Base-by-base conservation (phyloP, 2,888 invertebrate species). In the Schrankia costaestrigalis region DNA sequence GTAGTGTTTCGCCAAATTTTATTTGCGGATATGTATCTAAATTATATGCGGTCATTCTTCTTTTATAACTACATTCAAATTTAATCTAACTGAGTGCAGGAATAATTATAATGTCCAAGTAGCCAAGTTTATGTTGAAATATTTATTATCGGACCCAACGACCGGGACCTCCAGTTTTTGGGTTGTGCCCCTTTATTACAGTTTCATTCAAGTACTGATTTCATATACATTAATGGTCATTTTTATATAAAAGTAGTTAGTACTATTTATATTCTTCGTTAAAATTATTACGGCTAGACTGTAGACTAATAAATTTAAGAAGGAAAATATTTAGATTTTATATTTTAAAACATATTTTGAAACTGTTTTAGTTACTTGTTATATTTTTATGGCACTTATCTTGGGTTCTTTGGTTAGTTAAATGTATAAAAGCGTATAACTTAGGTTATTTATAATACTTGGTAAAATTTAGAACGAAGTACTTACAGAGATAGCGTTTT, bases 41-140 rank as follows among this genome's bases (percentile, higher is more conserved):
- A n/a, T n/a, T n/a, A n/a, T n/a, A n/a, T n/a, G n/a, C 35, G 27
- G 37, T 48, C 43, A 61, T 65, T 44, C 35, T 53, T 62, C 53
- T 66, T 68, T 63, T 67, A 61, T 61, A 63, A 66, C 66, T 58
- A 69, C 73, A 78, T 78, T 77, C 75, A 76, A 77, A 77, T 76
- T 72, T 79, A 81, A 82, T 81, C 76, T 66, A 50, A 64, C 63
- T 71, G 76, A 80, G 81, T 79, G 65, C 62, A 35, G 61, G 55
- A 41, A 63, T 75, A 69, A 76, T 71, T 73, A 42, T 27, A 41
- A 40, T 37, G 71, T 67, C 71, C 67, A 71, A 68, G 65, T 59
- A 31, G 41, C 40, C 46, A 31, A 33, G 31, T 44, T 41, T 33
- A 36, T 22, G 17, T 32, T 37, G 32, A 42, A 49, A 51, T 49